Base-by-base conservation (phyloP, 2,113 vertebrate species). In the Pseudopipra pipra region DNA sequence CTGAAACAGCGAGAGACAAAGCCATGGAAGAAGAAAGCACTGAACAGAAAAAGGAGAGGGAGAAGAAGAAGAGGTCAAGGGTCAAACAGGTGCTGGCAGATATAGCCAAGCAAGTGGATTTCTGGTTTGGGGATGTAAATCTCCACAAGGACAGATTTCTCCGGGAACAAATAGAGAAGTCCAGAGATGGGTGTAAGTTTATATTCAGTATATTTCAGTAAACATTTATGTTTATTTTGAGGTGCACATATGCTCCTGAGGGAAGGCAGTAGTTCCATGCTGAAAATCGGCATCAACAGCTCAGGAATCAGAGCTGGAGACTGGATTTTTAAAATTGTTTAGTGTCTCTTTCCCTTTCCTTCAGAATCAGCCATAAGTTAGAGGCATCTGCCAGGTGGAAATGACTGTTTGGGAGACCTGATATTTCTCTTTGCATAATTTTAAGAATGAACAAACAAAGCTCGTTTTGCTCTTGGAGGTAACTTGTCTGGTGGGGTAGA, bases 121-220 rank as follows among this genome's bases (percentile, higher is more conserved):
- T 99, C 97, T 99, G 99, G 99, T 99, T 99, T 85, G 99, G 99
- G 3, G 99, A 99, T n/a, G 99, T 99, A 21, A 99, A 99, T 95
- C 98, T 99, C 16, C 98, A 99, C 97, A 99, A 99, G 95, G 99
- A 99, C 89, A 98, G 97, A 84, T 99, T 99, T 92, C 98, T 99
- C 27, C 98, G 98, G 62, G 98, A 99, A n/a, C 98, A 99, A 91
- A 98, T 99, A 43, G 98, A 99, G 21, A 99, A 99, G 44, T 99
- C 99, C 56, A 98, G 98, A 71, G 98, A 99, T 96, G 99, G 99
- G 43, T 99, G 99, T 99, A 97, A 98, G 99, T 98, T 89, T 67
- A 7, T 39, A 61, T 81, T 12, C 25, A 10, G 13, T n/a, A 1
- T 13, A 59, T 65, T 82, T 70, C 27, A 56, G 15, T 62, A 27